Conservation (phyloP, 2,888 invertebrate species). For the Drosophila multiciliata region DNA sequence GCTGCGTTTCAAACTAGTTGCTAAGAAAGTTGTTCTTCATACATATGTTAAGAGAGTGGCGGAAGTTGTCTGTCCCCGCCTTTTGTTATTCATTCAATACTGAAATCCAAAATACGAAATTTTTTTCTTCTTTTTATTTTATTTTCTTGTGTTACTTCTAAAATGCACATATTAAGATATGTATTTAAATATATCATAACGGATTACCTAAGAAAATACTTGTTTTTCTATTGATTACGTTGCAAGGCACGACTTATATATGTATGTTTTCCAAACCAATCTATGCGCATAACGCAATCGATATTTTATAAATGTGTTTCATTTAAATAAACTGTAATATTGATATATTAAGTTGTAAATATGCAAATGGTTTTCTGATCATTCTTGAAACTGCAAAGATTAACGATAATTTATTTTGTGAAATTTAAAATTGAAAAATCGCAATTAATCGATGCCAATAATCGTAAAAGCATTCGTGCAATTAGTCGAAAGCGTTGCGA, state of each 20-base stretch:
- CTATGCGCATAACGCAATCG: constrained; percentile 6
- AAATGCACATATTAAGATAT: not conserved
- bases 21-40: constrained; percentile 33
- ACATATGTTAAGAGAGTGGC: constrained; percentile 13
- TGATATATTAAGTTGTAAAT: not conserved
- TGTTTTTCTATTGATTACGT: not conserved
- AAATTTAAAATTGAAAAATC: not conserved
- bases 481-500: not conserved
- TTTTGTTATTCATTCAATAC: constrained; percentile 31
- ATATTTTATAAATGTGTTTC: constrained; percentile 7
- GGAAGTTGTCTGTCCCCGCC: constrained; percentile 7
- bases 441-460: not conserved
- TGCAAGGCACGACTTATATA: not conserved
- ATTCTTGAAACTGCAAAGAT: not conserved
- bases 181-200: not conserved
- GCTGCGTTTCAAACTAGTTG: constrained; percentile 36
- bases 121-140: too few species aligned
- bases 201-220: not conserved
- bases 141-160: too few species aligned
- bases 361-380: not conserved
- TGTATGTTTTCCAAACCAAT: constrained; percentile 1
- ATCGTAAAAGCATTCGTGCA: not conserved
- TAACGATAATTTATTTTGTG: not conserved
- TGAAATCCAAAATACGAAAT: too few species aligned
- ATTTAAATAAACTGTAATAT: constrained; percentile 6